phyloP scores from a whole-genome alignment of 2,797 vertebrate species.

The Orientallactaga sibirica region DNA sequence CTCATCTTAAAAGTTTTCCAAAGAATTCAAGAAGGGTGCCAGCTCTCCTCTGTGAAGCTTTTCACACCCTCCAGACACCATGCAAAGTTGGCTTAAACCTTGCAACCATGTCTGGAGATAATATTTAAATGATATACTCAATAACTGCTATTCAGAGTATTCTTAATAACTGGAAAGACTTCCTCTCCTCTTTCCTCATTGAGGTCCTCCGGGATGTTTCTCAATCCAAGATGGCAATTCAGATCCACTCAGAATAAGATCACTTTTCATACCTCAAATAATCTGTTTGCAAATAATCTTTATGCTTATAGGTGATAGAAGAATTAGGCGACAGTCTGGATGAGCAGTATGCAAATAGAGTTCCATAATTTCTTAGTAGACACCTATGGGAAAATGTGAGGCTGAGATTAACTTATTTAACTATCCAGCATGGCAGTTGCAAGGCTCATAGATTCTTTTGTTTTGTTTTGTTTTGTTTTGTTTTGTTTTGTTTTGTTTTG shows the following conservation, averaged over 20 bases:
- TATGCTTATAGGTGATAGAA: neutral
- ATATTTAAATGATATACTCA: neutral
- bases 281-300: neutral
- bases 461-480: too few relatives aligned
- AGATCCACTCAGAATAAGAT: neutral
- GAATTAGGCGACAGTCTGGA: neutral
- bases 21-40: neutral
- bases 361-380: constrained; percentile 1
- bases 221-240: neutral
- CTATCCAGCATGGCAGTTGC: neutral
- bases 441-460: too few relatives aligned
- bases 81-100: neutral
- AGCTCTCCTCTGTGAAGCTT: neutral
- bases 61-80: neutral
- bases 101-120: neutral
- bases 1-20: neutral
- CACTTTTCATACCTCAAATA: neutral
- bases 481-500: too few relatives aligned
- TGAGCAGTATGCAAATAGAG: neutral
- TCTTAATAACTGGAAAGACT: neutral
- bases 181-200: neutral
- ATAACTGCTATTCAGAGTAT: neutral
- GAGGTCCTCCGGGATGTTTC: neutral
- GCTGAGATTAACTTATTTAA: neutral
- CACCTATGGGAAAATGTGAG: neutral